These are phyloP conservation scores for Pavo muticus DNA, from an alignment of 2,113 vertebrate species.

Conservation along the genomic window DNA sequence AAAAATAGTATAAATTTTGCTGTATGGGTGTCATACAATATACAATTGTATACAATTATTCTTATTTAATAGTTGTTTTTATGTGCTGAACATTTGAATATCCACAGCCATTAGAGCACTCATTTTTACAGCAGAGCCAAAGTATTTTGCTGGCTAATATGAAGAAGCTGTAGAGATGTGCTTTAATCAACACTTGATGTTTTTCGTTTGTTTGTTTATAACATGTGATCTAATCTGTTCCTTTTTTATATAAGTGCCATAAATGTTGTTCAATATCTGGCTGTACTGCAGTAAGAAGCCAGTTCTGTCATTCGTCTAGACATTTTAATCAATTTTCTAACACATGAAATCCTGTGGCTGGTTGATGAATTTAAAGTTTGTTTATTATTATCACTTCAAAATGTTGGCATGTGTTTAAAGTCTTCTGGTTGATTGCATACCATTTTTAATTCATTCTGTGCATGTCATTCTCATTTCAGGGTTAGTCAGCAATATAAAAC, in stretches of 20 bases:
- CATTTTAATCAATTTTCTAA: background rate
- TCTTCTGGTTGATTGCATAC: background rate
- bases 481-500: slow-evolving; percentile 95
- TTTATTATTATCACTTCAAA: background rate
- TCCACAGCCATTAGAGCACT: background rate
- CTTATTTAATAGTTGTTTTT: background rate
- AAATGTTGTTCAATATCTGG: background rate
- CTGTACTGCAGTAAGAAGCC: background rate
- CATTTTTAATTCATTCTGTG: background rate
- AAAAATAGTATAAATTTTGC: background rate
- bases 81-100: background rate
- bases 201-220: background rate
- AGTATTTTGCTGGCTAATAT: background rate
- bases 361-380: background rate
- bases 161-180: background rate
- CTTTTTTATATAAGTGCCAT: background rate
- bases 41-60: background rate
- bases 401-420: background rate
- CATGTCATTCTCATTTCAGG: slow-evolving; percentile 77
- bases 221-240: background rate
- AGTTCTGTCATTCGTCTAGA: background rate
- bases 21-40: background rate
- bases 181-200: background rate
- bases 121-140: background rate
- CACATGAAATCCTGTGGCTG: background rate